Base-by-base conservation (phyloP, 1,140 invertebrate species). In the Rhagoletis pomonella region DNA sequence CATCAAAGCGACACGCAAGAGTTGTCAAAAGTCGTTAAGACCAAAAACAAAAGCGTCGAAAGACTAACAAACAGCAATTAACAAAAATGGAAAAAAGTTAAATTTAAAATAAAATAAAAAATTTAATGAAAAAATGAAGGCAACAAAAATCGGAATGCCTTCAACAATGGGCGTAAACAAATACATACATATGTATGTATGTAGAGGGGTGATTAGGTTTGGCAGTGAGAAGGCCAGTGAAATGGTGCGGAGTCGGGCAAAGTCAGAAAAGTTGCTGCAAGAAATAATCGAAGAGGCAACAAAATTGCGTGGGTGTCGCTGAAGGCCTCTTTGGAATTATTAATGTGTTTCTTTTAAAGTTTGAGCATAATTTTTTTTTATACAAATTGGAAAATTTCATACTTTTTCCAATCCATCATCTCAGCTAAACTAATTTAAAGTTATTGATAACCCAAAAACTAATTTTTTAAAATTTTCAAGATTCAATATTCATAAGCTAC, bases 1-100 rank as follows among this genome's bases (percentile, higher is more conserved):
- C 73, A 81, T 55, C n/a, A 81, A 58, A 81, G 47, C 73, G 73
- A 81, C 47, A 81, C 29, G 73, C 73, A 81, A 81, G 73, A 81
- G 47, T 55, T n/a, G 55, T 17, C 47, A 81, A 55, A 58, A 81
- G 73, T 81, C 47, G n/a, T 81, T 81, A 55, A 55, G 29, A 50
- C 17, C n/a, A n/a, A 50, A 50, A 19, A 10, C 17, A 55, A 81
- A 81, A 47, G 67, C 67, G 67, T 44, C 67, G 67, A 47, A 17
- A 47, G 42, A 47, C 39, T 17, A 73, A 17, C 42, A 73, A 73
- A 73, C 67, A 73, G 42, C 67, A 73, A 73, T 73, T 73, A 73
- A 73, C 42, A 47, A 73, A 44, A 47, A 73, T 47, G 44, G 4
- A 17, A 73, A 73, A 44, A 73, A 47, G 44, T 47, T 4, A 44